phyloP scores from a whole-genome alignment of 2,797 vertebrate genomes.

The Stomatorhinus walkeri region DNA sequence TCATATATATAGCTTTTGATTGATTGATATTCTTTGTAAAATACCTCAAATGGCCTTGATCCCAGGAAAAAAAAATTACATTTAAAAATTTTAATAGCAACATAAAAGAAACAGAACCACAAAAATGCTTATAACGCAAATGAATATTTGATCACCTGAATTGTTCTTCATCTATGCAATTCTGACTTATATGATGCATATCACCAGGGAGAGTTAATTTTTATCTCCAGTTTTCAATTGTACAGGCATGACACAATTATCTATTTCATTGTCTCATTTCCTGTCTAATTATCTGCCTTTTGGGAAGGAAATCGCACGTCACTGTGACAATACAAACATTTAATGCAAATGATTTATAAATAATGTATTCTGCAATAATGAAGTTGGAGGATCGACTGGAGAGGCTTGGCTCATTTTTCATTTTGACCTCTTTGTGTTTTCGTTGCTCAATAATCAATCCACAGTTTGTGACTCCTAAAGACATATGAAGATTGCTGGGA shows the following conservation, averaged over 20 bases:
- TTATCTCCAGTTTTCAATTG: not conserved
- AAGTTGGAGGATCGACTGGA: not conserved
- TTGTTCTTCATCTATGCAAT: not conserved
- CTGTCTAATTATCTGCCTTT: constrained; percentile 20
- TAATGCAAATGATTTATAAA: constrained; percentile 5
- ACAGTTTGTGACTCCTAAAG: constrained; percentile 29
- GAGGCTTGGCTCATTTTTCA: not conserved
- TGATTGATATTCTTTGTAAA: not conserved
- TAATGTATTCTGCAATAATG: constrained; percentile 1
- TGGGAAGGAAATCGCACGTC: not conserved
- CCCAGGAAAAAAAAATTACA: not conserved
- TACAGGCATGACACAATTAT: not conserved
- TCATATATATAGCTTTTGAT: not conserved
- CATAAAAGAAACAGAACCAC: not conserved
- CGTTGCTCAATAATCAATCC: constrained; percentile 8
- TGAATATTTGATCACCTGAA: constrained; percentile 11
- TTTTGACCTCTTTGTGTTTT: not conserved
- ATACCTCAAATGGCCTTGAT: not conserved
- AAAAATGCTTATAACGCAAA: not conserved
- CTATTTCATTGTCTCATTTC: not conserved
- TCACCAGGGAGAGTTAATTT: not conserved
- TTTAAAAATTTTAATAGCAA: not conserved
- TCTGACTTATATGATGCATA: not conserved
- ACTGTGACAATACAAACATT: constrained; percentile 11
- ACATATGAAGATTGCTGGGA: constrained; percentile 36